These are phyloP conservation scores for Oenanthe melanoleuca DNA, from an alignment of 2,113 vertebrate genomes.

Conservation along the genomic window DNA sequence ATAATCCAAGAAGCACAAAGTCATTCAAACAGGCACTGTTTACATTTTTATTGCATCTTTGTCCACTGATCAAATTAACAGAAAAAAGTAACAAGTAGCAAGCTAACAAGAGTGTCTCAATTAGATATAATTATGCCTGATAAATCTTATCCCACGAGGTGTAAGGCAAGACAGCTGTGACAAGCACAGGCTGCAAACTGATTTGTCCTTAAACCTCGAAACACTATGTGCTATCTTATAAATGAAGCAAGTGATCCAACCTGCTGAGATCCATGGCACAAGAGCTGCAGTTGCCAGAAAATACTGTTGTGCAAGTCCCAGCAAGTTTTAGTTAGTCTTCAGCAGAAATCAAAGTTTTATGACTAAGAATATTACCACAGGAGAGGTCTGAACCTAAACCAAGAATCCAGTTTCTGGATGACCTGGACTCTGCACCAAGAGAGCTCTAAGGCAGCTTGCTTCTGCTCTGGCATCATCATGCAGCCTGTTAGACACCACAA, in stretches of 20 bases:
- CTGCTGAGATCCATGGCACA: not conserved
- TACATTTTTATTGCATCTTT: not conserved
- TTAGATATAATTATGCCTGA: not conserved
- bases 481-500: not conserved
- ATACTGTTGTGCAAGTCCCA: not conserved
- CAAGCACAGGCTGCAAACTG: not conserved
- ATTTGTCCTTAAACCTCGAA: not conserved
- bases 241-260: not conserved
- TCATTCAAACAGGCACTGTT: not conserved
- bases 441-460: not conserved
- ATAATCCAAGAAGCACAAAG: slow-evolving; percentile 2
- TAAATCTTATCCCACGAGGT: slow-evolving; percentile 30
- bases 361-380: not conserved
- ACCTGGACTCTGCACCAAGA: not conserved
- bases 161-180: slow-evolving; percentile 1
- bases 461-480: not conserved
- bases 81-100: not conserved
- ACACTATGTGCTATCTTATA: not conserved
- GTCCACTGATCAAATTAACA: slow-evolving; percentile 17
- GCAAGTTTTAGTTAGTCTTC: not conserved
- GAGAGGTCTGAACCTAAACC: not conserved
- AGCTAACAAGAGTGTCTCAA: not conserved
- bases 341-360: not conserved
- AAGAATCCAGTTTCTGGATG: not conserved
- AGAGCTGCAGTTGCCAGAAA: not conserved